Conservation (phyloP, 2,113 vertebrate genomes). For the Morone saxatilis region DNA sequence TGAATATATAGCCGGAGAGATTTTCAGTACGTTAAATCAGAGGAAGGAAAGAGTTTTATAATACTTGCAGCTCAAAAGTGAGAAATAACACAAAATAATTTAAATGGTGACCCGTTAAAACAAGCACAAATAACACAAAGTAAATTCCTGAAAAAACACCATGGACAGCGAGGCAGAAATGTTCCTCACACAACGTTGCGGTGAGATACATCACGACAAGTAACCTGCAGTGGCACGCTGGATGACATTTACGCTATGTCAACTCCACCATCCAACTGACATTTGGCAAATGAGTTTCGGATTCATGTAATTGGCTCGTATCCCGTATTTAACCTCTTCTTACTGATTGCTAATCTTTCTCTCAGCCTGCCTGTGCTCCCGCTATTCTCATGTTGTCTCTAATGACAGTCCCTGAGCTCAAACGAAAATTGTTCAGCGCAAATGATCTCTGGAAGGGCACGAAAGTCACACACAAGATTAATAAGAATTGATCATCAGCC, state of each 20-base stretch:
- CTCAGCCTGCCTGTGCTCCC: neutral
- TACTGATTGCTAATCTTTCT: conserved; percentile 53
- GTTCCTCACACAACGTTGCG: neutral
- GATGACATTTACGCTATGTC: conserved; percentile 62
- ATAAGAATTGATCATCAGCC: conserved; percentile 35
- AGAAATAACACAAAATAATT: neutral
- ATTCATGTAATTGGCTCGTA: conserved; percentile 58
- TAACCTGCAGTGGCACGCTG: conserved; percentile 2
- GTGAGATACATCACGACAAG: conserved; percentile 1
- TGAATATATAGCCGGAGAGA: neutral
- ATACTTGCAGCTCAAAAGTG: neutral
- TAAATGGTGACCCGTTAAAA: neutral
- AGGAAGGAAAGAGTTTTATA: neutral
- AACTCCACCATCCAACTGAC: conserved; percentile 51
- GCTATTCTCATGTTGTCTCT: conserved; percentile 6
- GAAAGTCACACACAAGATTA: conserved; percentile 33
- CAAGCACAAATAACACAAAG: neutral
- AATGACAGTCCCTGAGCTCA: conserved; percentile 34
- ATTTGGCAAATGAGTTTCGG: conserved; percentile 68
- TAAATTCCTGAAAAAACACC: neutral
- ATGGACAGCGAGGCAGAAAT: conserved; percentile 2
- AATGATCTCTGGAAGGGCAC: conserved; percentile 39
- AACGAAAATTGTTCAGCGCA: neutral
- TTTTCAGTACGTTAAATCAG: conserved; percentile 3
- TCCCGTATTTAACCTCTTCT: conserved; percentile 65